Evolutionary conservation across 2,113 vertebrate species (phyloP).

Genomic region (Notothenia coriiceps): DNA sequence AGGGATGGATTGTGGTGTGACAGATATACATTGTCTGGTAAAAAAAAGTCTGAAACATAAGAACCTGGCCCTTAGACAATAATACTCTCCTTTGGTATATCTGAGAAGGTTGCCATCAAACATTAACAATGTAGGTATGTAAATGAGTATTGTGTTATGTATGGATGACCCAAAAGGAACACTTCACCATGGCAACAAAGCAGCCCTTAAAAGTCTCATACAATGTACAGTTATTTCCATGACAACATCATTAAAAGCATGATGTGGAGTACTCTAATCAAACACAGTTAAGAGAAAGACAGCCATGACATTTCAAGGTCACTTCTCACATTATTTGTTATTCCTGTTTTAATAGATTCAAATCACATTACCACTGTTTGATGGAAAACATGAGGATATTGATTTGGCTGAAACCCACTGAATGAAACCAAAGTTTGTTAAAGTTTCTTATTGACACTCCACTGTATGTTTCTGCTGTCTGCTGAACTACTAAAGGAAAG

Average conservation of each 20-base stretch:
- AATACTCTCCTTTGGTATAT: neutral
- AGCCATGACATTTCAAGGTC: constrained; percentile 52
- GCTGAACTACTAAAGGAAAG: constrained; percentile 1
- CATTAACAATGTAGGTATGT: constrained; percentile 42
- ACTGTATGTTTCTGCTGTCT: constrained; percentile 12
- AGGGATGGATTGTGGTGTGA: too few relatives aligned
- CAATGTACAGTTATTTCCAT: constrained; percentile 61
- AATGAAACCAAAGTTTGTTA: constrained; percentile 30
- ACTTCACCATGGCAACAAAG: constrained; percentile 72
- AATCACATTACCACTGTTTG: constrained; percentile 14
- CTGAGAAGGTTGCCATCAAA: constrained; percentile 25
- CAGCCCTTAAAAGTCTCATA: constrained; percentile 43
- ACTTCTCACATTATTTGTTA: constrained; percentile 33
- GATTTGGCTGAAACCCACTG: constrained; percentile 46
- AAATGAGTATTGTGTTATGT: constrained; percentile 56
- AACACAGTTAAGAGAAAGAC: constrained; percentile 58
- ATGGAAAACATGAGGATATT: constrained; percentile 23
- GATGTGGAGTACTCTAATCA: constrained; percentile 57
- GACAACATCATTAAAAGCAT: constrained; percentile 76
- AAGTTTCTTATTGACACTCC: constrained; percentile 27
- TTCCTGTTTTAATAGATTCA: constrained; percentile 40
- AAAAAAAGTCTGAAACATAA: neutral
- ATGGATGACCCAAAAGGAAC: constrained; percentile 49
- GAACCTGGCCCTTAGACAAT: constrained; percentile 3
- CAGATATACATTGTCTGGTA: too few relatives aligned